These are phyloP conservation scores for Kradibia gibbosae DNA, from an alignment of 1,140 invertebrate genomes.

Conservation along the genomic window DNA sequence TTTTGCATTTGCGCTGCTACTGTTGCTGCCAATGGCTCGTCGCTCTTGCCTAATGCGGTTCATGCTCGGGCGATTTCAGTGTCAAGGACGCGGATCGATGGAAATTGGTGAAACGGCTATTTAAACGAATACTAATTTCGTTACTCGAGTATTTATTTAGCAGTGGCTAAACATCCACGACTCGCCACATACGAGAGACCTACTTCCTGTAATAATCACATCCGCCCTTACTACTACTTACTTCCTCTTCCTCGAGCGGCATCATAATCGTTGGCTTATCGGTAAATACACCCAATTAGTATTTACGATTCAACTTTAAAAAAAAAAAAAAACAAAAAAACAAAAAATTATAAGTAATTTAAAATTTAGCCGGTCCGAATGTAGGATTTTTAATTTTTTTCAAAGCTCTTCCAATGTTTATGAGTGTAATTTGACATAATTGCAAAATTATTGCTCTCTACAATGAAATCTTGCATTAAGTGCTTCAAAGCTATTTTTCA, in stretches of 20 bases:
- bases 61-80: neutral
- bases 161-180: neutral
- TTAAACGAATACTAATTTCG: slow-evolving; percentile 42
- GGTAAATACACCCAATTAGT: neutral
- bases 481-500: no score
- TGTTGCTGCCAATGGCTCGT: no score
- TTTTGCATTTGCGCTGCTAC: neutral
- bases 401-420: no score
- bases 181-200: neutral
- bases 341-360: no score
- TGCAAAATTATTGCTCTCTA: no score
- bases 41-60: neutral
- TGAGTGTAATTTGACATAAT: no score
- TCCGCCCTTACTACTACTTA: neutral
- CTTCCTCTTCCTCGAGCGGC: neutral
- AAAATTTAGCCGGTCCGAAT: neutral
- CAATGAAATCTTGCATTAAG: no score
- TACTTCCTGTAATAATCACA: neutral
- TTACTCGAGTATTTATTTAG: slow-evolving; percentile 28
- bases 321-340: no score
- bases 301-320: neutral
- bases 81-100: slow-evolving; percentile 41
- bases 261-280: neutral
- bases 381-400: no score
- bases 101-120: slow-evolving; percentile 15